Evolutionary conservation across 2,113 vertebrate genomes (phyloP), one percentile per base, ranked within the genome.

Genomic region (Cryptotis parvus): DNA sequence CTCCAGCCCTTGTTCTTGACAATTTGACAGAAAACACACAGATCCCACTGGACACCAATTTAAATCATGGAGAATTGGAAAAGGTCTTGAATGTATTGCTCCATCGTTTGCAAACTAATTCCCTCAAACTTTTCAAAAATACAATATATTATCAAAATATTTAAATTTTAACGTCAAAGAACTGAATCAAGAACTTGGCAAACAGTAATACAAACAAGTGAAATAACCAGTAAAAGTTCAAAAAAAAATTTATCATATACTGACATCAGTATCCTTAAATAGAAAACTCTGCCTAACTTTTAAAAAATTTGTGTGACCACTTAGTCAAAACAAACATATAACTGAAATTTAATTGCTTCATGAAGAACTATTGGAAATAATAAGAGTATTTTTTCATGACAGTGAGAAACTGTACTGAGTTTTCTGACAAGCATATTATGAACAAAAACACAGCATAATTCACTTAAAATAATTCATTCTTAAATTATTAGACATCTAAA

Each of bases 391-490:
- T 58, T 58, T 22, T 91, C 24, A 66, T 61, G 41, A 84, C 86
- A 92, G 86, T 79, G 81, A 96, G 65, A 96, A 96, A 87, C 81
- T 96, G 70, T 43, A 90, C 16, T 95, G n/a, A 92, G 24, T 92
- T 74, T 78, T 93, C 49, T 92, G 85, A 94, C 43, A 92, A 81
- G 22, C 65, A 52, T 63, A 73, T 93, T 95, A 79, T 83, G 84
- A 77, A 63, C 37, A 89, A 68, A 81, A 65, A 65, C 70, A 92
- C n/a, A 63, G 24, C 29, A 78, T 24, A 65, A 78, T 75, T 90
- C 39, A 78, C 33, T 43, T 84, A 84, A 84, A 89, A 37, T 27
- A 76, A 93, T 43, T 90, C 12, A 66, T 73, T 39, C 41, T 65
- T 15, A 73, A 72, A 88, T 55, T 70, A 49, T 68, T 61, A 91